Evolutionary conservation across 2,797 vertebrate genomes (phyloP).

Genomic region (Hydrophis major): DNA sequence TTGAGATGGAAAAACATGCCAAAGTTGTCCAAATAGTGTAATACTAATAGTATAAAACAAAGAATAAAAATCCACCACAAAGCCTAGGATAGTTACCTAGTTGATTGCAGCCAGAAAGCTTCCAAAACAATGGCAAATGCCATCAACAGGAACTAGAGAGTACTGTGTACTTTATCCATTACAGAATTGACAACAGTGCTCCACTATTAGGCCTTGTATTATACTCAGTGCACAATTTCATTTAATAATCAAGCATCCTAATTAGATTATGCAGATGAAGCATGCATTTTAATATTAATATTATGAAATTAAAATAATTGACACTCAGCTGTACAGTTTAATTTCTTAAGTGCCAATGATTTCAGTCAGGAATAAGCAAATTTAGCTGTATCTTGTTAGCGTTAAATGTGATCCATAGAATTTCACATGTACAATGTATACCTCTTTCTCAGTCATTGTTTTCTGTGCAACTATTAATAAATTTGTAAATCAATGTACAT

Average conservation of each 20-base stretch:
- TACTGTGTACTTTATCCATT: not conserved
- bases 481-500: not conserved
- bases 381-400: not conserved
- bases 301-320: not conserved
- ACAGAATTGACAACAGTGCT: not conserved
- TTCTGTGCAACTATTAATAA: not conserved
- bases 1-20: no score
- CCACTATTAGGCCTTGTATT: not conserved
- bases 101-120: not conserved
- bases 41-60: not conserved
- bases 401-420: not conserved
- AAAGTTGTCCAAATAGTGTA: not conserved
- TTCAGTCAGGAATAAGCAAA: not conserved
- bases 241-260: not conserved
- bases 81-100: not conserved
- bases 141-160: not conserved
- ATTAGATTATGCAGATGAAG: not conserved
- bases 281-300: not conserved
- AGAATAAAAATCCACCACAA: not conserved
- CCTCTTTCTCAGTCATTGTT: not conserved
- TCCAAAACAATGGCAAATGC: not conserved
- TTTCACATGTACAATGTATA: not conserved
- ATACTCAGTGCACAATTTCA: not conserved
- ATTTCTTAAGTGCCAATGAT: not conserved
- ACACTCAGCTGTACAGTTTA: not conserved